phyloP scores from a whole-genome alignment of 2,888 invertebrate genomes.

The Clistopyga incitator region DNA sequence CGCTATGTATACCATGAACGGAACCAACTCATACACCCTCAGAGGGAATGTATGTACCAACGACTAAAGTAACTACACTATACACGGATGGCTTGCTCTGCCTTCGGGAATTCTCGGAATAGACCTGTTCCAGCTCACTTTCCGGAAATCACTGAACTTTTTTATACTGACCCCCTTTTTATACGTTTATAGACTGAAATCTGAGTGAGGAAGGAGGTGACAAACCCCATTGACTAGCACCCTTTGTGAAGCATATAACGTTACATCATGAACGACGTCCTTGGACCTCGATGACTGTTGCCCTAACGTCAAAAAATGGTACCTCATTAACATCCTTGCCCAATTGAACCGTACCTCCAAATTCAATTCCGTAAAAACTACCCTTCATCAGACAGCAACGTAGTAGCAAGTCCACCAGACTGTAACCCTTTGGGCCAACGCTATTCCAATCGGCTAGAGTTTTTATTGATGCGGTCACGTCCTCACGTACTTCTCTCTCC shows the following conservation, averaged over 20 bases:
- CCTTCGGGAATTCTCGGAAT: conserved; percentile 1
- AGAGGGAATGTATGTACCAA: neutral
- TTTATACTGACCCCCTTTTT: conserved; percentile 13
- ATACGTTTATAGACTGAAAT: neutral
- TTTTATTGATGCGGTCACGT: neutral
- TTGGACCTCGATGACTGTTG: neutral
- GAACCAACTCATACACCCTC: neutral
- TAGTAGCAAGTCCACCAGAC: no score
- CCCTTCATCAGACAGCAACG: no score
- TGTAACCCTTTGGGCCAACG: no score
- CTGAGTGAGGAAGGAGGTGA: neutral
- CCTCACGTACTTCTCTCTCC: neutral
- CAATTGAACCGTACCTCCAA: no score
- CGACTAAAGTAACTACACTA: neutral
- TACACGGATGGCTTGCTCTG: conserved; percentile 19
- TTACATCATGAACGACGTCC: neutral
- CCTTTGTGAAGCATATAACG: neutral
- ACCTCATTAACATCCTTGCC: neutral
- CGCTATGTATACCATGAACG: neutral
- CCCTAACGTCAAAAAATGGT: neutral
- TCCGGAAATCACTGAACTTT: conserved; percentile 39
- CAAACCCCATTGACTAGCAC: neutral
- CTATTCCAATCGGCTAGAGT: no score
- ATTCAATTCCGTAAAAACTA: no score
- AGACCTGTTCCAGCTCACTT: conserved; percentile 21